Conservation (phyloP, 2,113 vertebrate species). For the Typhlomys cinereus region DNA sequence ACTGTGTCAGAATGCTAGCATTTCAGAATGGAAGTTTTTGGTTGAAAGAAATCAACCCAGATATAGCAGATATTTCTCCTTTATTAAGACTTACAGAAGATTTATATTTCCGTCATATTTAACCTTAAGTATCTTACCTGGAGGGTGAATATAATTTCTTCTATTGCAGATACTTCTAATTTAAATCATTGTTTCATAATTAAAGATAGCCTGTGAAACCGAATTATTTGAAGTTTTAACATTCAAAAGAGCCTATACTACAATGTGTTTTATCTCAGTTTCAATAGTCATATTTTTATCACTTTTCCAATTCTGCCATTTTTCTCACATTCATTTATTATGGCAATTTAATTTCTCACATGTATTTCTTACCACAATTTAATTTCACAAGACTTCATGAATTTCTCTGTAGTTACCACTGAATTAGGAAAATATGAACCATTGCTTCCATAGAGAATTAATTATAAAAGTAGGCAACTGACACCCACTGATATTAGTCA, state of each 20-base stretch:
- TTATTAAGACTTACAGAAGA: constrained; percentile 83
- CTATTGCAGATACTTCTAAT: constrained; percentile 63
- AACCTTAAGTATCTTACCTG: constrained; percentile 80
- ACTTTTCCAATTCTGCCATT: constrained; percentile 68
- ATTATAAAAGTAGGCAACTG: constrained; percentile 1
- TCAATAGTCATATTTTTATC: constrained; percentile 68
- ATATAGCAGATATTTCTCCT: constrained; percentile 82
- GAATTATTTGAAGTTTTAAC: constrained; percentile 75
- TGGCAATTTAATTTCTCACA: constrained; percentile 67
- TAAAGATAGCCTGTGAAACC: constrained; percentile 67
- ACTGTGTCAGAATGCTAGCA: constrained; percentile 86
- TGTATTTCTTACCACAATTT: too few species aligned
- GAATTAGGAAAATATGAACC: constrained; percentile 43
- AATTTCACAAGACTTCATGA: constrained; percentile 56
- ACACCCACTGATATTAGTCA: constrained; percentile 16
- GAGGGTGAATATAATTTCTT: constrained; percentile 76
- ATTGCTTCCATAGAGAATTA: constrained; percentile 18
- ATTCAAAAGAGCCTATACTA: constrained; percentile 49
- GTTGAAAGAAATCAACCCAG: constrained; percentile 85
- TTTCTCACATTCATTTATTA: constrained; percentile 66
- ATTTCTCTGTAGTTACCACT: neutral
- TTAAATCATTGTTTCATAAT: constrained; percentile 73
- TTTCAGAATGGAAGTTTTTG: constrained; percentile 85
- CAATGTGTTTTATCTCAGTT: constrained; percentile 36
- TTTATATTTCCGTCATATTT: constrained; percentile 81